These are phyloP conservation scores for Tympanoctomys barrerae DNA, from an alignment of 2,797 vertebrate species.

Conservation along the genomic window DNA sequence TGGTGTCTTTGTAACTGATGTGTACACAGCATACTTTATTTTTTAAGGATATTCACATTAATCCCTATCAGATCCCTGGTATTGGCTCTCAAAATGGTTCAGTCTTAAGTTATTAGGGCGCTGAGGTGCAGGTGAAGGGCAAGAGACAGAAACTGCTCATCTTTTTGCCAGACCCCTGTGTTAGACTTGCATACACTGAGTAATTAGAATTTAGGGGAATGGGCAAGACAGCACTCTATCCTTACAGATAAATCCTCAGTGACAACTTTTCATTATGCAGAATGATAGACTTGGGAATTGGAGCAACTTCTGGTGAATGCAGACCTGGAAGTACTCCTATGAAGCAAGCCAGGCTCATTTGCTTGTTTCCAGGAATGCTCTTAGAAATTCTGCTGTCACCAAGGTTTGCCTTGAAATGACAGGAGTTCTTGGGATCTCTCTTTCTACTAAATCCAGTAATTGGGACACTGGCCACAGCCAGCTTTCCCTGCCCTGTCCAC, in stretches of 20 bases:
- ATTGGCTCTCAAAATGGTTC: accelerated
- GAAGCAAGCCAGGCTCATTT: background rate
- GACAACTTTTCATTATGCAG: background rate
- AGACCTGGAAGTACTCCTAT: accelerated
- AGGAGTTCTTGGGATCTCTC: background rate
- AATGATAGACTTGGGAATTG: background rate
- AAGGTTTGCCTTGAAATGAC: background rate
- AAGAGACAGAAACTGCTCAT: background rate
- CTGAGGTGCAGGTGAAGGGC: background rate
- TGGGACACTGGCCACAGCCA: constrained; percentile 65
- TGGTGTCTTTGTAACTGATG: background rate
- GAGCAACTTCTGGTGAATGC: background rate
- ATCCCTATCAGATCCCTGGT: background rate
- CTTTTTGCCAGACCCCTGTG: background rate
- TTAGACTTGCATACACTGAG: background rate
- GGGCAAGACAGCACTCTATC: background rate
- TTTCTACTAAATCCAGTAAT: constrained; percentile 65
- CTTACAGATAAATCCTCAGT: background rate
- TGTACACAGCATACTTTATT: background rate
- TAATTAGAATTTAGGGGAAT: background rate
- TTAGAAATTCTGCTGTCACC: background rate
- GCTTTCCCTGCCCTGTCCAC: constrained; percentile 68
- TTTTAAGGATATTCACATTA: background rate
- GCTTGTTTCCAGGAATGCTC: background rate
- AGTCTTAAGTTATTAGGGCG: background rate